These are phyloP conservation scores for Gallinago paraguaiae DNA, from an alignment of 2,113 vertebrate genomes.

Conservation along the genomic window DNA sequence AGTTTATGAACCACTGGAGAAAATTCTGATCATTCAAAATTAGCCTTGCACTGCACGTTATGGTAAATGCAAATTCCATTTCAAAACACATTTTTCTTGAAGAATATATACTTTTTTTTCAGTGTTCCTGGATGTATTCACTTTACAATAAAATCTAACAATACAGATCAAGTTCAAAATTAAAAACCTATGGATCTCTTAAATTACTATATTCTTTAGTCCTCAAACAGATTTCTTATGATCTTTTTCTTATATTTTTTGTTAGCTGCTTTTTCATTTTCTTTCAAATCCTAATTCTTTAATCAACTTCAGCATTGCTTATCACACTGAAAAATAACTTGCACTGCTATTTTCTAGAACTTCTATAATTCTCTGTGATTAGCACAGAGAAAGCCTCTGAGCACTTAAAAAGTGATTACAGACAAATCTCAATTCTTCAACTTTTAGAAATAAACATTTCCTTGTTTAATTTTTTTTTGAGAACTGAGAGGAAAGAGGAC, in stretches of 20 bases:
- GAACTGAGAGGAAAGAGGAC: background rate
- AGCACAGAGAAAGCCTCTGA: background rate
- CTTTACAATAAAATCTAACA: background rate
- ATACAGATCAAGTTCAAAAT: background rate
- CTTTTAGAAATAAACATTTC: background rate
- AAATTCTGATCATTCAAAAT: background rate
- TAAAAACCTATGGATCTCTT: background rate
- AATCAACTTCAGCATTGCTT: background rate
- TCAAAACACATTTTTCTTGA: background rate
- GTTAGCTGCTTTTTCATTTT: background rate
- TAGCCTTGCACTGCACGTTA: background rate
- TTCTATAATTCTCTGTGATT: background rate
- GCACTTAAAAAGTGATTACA: background rate
- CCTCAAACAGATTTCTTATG: background rate
- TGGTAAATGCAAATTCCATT: background rate
- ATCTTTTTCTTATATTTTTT: background rate
- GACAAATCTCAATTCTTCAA: background rate
- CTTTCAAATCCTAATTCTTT: background rate
- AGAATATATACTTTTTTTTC: background rate
- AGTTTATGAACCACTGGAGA: background rate
- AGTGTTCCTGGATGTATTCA: background rate
- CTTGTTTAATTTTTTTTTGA: background rate
- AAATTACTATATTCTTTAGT: background rate
- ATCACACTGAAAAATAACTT: background rate
- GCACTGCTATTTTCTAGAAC: background rate